These are phyloP conservation scores for Tokudaia muenninki DNA, from an alignment of 2,797 vertebrate genomes.

Conservation along the genomic window DNA sequence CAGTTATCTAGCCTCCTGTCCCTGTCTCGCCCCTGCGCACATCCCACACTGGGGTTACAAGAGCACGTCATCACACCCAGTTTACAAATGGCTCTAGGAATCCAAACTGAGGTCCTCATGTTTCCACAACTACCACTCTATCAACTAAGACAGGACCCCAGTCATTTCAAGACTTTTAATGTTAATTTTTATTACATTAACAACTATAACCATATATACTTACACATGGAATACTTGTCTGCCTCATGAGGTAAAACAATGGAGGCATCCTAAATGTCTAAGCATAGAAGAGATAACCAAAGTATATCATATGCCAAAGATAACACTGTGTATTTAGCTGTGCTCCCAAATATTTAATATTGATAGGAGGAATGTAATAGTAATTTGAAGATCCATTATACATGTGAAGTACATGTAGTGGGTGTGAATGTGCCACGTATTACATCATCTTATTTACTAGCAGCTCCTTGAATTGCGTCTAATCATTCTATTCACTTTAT, in stretches of 20 bases:
- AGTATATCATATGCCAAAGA: not conserved
- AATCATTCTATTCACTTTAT: conserved; percentile 22
- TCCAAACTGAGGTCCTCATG: not conserved
- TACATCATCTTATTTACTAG: not conserved
- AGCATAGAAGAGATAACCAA: conserved; percentile 27
- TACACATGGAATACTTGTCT: not conserved
- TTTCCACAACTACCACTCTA: not conserved
- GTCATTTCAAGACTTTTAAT: not conserved
- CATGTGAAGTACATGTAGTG: not conserved
- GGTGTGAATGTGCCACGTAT: not conserved
- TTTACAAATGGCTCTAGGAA: not conserved
- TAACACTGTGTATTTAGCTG: not conserved
- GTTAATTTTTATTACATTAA: not conserved
- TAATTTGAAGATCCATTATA: not conserved
- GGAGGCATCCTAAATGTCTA: not conserved
- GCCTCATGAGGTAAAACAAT: not conserved
- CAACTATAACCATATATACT: not conserved
- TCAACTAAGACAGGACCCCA: not conserved
- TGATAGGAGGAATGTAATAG: not conserved
- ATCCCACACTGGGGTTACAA: not conserved
- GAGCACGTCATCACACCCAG: no score
- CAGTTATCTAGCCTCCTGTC: not conserved
- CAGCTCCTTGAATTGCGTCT: not conserved
- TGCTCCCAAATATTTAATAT: conserved; percentile 20
- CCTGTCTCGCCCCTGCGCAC: not conserved